Evolutionary conservation across 2,797 vertebrate species (phyloP).

Genomic region (Hemibagrus guttatus): DNA sequence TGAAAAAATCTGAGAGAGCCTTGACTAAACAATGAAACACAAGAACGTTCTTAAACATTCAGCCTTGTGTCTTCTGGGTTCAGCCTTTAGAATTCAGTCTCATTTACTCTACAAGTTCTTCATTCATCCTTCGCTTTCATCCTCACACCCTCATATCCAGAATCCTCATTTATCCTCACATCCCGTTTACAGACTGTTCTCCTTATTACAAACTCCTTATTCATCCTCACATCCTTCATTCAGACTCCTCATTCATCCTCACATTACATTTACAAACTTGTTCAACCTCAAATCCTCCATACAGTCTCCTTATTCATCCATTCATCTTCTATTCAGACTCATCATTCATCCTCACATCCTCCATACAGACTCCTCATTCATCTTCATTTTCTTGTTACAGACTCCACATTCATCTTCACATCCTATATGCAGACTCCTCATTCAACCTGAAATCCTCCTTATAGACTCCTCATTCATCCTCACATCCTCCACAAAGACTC

Average conservation of each 20-base stretch:
- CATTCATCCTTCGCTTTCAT: neutral
- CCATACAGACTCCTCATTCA: neutral
- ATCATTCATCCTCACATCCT: neutral
- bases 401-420: slow-evolving; percentile 28
- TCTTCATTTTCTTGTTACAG: neutral
- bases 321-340: neutral
- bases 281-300: neutral
- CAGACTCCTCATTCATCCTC: neutral
- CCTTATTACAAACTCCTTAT: neutral
- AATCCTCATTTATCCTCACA: slow-evolving; percentile 5
- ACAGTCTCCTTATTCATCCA: neutral
- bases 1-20: neutral
- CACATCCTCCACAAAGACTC: slow-evolving; percentile 7
- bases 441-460: neutral
- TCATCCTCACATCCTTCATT: neutral
- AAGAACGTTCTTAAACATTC: neutral
- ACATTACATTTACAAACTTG: too few relatives aligned
- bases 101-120: neutral
- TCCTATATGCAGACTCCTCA: neutral
- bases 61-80: neutral
- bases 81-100: neutral
- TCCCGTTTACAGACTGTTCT: too few relatives aligned
- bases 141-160: neutral
- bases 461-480: slow-evolving; percentile 54
- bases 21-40: neutral